Evolutionary conservation across 1,140 invertebrate genomes (phyloP), one percentile per base, ranked within the genome.

Genomic region (Megalopta genalis): DNA sequence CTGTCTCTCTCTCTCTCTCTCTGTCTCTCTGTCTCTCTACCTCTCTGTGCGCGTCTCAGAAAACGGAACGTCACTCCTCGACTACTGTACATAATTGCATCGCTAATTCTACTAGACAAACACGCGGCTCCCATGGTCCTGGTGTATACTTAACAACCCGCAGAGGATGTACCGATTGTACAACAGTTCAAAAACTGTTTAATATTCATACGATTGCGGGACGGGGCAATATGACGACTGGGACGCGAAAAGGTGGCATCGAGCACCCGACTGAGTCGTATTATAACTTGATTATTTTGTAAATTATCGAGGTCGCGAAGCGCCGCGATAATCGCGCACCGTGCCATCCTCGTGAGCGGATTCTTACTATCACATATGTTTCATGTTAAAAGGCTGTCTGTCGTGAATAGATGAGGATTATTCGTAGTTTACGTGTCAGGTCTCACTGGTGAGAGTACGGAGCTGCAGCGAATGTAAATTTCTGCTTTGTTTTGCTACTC

Each of bases 71-170:
- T 78, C 76, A 57, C 76, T 78, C 60, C 76, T 57, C 69, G 49
- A 7, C 68, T 54, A 9, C 16, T 25, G 18, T 72, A 60, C 76
- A 78, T 78, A 78, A 78, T 78, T 78, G 68, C 68, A 78, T 72
- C 69, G 69, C 68, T 78, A 78, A 78, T 78, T 78, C 46, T 54
- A 32, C 76, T 64, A 78, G 76, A 64, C 49, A 78, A 78, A 54
- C 62, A 72, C 60, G 64, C 69, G 60, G 59, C 62, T 23, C 32
- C 49, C 49, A 39, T 64, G 59, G 76, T 23, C 16, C 8, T 12
- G 59, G 4, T 32, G 76, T 78, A 65, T 42, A 64, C 65, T 78
- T 78, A 78, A 78, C 69, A 78, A 49, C 46, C 76, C 76, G 42
- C 69, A 49, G 69, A 78, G 76, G 76, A 72, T 60, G 25, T 14